phyloP scores from a whole-genome alignment of 2,797 vertebrate species.

The Gallirallus australis region DNA sequence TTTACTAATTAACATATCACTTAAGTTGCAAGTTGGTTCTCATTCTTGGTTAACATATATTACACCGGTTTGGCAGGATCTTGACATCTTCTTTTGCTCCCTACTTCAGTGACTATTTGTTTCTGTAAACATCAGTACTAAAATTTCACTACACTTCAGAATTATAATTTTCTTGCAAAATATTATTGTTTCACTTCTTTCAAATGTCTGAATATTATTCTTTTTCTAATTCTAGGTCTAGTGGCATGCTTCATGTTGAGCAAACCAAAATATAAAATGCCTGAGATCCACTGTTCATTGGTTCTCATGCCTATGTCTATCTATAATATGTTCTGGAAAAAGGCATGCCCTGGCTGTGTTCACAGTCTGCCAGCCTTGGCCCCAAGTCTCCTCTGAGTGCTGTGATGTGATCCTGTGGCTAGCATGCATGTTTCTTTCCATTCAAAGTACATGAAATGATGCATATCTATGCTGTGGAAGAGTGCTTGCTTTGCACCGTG shows the following conservation, averaged over 20 bases:
- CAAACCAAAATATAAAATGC: neutral
- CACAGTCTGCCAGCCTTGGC: neutral
- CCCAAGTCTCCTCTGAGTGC: neutral
- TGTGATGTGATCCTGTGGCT: neutral
- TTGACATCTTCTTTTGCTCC: neutral
- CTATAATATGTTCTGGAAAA: neutral
- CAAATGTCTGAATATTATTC: neutral
- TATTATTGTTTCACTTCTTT: neutral
- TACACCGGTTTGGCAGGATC: neutral
- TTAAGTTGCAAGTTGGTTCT: neutral
- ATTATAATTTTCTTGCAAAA: neutral
- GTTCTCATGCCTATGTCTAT: neutral
- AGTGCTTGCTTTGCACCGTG: neutral
- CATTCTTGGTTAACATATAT: neutral
- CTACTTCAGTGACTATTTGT: neutral
- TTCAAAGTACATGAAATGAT: neutral
- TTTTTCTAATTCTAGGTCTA: neutral
- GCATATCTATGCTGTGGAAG: neutral
- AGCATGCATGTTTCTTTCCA: no score
- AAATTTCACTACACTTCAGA: neutral
- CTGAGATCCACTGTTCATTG: neutral
- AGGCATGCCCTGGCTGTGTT: neutral
- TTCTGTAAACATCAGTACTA: neutral
- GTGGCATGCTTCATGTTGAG: fast-evolving
- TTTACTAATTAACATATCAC: neutral